A percentile compares a stretch with the other conserved stretches of the same genome.
phyloP scores from a whole-genome alignment of 2,888 invertebrate genomes.

The Drosophila falleni region DNA sequence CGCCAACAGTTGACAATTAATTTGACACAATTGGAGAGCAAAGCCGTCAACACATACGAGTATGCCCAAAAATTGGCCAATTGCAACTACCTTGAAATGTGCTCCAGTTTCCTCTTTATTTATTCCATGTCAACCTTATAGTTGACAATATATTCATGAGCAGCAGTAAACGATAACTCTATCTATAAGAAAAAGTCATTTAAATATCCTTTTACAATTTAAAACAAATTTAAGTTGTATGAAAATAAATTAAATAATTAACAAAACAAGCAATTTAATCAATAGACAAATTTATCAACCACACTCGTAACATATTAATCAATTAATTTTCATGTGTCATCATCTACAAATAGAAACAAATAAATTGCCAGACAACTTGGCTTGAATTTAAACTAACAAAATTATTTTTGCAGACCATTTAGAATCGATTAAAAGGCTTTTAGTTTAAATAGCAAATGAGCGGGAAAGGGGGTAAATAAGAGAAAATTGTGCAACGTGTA shows the following conservation, averaged over 20 bases:
- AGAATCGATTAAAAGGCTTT: conserved; percentile 79
- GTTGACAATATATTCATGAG: conserved; percentile 56
- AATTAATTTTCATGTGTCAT: neutral
- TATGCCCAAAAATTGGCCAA: conserved; percentile 54
- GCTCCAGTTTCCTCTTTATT: neutral
- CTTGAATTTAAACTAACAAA: conserved; percentile 54
- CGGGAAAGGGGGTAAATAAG: neutral
- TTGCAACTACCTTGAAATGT: conserved; percentile 39
- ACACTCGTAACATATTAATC: neutral
- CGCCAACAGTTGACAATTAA: conserved; percentile 76
- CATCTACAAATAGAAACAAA: neutral
- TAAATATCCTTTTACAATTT: neutral
- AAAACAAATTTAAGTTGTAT: conserved; percentile 2
- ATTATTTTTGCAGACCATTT: conserved; percentile 70
- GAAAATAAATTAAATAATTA: conserved; percentile 28
- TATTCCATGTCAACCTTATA: neutral
- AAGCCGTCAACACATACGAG: conserved; percentile 1
- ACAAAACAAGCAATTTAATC: conserved; percentile 20
- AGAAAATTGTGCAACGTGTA: neutral
- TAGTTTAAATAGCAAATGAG: conserved; percentile 51
- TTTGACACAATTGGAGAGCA: conserved; percentile 78
- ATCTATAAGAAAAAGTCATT: neutral
- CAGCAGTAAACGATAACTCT: neutral
- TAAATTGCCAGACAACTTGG: conserved; percentile 7
- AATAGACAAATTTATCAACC: neutral